Evolutionary conservation across 2,888 invertebrate genomes (phyloP).

Genomic region (Alviniconcha strummeri): DNA sequence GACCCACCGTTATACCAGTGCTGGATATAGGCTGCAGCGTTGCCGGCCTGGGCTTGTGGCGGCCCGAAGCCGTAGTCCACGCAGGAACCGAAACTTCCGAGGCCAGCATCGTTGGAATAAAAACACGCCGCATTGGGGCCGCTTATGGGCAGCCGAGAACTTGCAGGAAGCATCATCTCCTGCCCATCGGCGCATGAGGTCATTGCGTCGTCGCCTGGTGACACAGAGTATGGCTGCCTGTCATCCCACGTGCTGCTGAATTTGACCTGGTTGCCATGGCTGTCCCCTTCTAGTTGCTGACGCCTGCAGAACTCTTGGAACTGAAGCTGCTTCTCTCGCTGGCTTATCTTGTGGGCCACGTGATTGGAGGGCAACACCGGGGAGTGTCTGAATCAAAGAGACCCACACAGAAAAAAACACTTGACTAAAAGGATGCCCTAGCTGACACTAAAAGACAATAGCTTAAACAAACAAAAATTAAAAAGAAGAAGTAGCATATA

Average conservation of each 20-base stretch:
- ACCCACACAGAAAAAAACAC: not conserved
- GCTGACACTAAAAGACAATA: too few species aligned
- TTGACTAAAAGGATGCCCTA: too few species aligned
- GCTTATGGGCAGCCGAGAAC: too few species aligned
- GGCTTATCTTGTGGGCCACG: conserved; percentile 54
- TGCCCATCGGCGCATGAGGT: not conserved
- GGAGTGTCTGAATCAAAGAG: conserved; percentile 52
- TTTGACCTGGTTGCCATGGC: not conserved
- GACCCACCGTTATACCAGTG: not conserved
- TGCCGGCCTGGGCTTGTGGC: not conserved
- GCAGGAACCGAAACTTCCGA: not conserved
- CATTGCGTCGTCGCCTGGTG: not conserved
- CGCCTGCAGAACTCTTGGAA: conserved; percentile 52
- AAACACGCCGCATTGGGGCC: not conserved
- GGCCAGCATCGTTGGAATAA: not conserved
- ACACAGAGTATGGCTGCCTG: not conserved
- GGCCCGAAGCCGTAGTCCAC: not conserved
- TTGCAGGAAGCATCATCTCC: too few species aligned
- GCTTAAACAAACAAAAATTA: not conserved
- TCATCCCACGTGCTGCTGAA: not conserved
- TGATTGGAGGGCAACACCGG: conserved; percentile 64
- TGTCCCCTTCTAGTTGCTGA: conserved; percentile 40
- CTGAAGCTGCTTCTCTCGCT: conserved; percentile 55
- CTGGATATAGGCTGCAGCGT: too few species aligned
- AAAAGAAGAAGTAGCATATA: not conserved